Evolutionary conservation across 2,888 invertebrate genomes (phyloP).

Genomic region (Tillus elongatus): DNA sequence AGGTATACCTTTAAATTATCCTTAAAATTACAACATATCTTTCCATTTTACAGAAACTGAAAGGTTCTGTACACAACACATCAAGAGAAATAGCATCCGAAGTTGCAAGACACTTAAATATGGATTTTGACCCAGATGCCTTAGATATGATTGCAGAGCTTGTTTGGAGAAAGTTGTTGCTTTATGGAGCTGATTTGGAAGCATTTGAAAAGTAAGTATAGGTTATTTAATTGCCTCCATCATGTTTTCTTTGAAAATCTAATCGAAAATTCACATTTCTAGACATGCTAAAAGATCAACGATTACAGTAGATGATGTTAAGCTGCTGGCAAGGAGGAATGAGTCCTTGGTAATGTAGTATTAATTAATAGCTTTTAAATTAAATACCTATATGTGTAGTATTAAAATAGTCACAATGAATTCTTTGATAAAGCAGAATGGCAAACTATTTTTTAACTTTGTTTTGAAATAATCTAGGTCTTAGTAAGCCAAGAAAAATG

Average conservation of each 20-base stretch:
- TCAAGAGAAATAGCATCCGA: constrained; percentile 49
- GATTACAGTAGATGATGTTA: constrained; percentile 56
- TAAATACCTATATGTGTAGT: too few species aligned
- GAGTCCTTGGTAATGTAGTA: constrained; percentile 47
- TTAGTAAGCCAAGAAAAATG: too few species aligned
- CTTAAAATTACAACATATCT: too few species aligned
- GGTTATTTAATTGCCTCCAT: background rate
- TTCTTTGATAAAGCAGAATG: too few species aligned
- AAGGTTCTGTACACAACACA: constrained; percentile 48
- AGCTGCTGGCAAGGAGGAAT: constrained; percentile 52
- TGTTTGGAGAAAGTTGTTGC: constrained; percentile 47
- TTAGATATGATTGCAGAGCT: constrained; percentile 53
- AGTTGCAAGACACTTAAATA: constrained; percentile 43
- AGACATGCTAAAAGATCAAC: constrained; percentile 57
- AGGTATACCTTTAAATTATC: too few species aligned
- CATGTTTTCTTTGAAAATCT: too few species aligned
- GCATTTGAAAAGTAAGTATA: constrained; percentile 53
- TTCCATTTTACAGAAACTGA: constrained; percentile 50
- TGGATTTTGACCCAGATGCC: constrained; percentile 47
- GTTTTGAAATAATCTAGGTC: too few species aligned
- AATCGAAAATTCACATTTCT: constrained; percentile 7
- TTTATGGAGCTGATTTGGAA: constrained; percentile 53
- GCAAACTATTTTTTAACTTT: too few species aligned
- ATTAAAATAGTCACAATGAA: too few species aligned
- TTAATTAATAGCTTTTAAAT: constrained; percentile 4